Base-by-base conservation (phyloP, 37 sponge, comb jelly and placozoan genomes). In the Tethya wilhelma region DNA sequence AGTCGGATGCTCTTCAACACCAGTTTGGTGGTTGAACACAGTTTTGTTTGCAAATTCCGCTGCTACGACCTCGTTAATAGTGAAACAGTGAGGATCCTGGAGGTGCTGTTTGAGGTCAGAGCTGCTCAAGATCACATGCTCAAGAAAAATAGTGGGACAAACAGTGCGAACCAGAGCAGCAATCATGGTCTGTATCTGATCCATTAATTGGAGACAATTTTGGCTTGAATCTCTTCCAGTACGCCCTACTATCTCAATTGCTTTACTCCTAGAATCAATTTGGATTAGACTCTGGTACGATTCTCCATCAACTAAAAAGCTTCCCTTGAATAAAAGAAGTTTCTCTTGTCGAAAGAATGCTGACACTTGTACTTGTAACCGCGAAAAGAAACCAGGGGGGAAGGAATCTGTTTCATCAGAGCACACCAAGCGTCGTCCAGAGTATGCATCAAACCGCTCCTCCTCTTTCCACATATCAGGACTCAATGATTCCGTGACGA, bases 321-420 rank as follows among this genome's bases (percentile, higher is more conserved):
- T 53, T n/a, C 84, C 68, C 71, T 81, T 85, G 71, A 81, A 88
- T 36, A 77, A 53, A 39, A 25, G 7, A 26, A 73, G 28, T 14
- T 71, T 44, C 34, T 79, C 85, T 40, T 71, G 56, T n/a, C 32
- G 44, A 1, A 73, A 38, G 0, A 31, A 28, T 31, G 33, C 44
- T 26, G 59, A 72, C 0, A 71, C 37, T n/a, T 70, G 74, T 1
- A 93, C 93, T n/a, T 88, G 89, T 22, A 93, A 43, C 25, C 86
- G 80, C 29, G 79, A 67, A 39, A 93, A 81, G 44, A 93, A 93
- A 8, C 93, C 93, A 0, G 89, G 89, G 0, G 93, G 89, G 7
- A 93, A 75, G 0, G 73, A 44, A 65, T 93, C 89, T 4, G 73
- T 85, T 9, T 79, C 59, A 28, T 87, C 85, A 17, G 59, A 30